Percentiles rank a stretch among this genome's conserved stretches.
phyloP scores from a whole-genome alignment of 2,797 vertebrate species.

The Myotis vivesi region DNA sequence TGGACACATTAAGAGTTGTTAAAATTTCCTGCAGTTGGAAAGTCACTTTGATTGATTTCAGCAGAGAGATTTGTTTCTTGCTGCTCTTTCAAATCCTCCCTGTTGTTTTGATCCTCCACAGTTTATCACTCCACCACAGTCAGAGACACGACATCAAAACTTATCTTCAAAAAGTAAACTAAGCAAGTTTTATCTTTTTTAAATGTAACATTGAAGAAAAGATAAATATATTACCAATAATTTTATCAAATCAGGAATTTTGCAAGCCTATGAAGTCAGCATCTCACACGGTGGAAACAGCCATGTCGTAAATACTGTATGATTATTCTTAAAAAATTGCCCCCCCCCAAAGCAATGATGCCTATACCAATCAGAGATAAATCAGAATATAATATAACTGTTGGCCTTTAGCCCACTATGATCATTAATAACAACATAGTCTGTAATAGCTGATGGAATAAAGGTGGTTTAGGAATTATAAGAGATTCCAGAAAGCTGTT shows the following conservation, averaged over 20 bases:
- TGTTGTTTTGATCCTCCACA: not conserved
- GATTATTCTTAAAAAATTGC: not conserved
- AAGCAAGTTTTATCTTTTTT: constrained; percentile 4
- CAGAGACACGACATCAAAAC: not conserved
- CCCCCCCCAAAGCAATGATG: not conserved
- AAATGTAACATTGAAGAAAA: not conserved
- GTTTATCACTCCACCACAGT: not conserved
- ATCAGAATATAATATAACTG: not conserved
- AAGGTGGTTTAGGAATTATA: not conserved
- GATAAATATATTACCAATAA: not conserved
- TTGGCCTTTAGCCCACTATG: not conserved
- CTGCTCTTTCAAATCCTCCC: not conserved
- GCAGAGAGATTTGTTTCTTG: constrained; percentile 26
- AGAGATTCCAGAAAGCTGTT: not conserved
- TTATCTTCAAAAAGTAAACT: constrained; percentile 27
- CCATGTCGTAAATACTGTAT: not conserved
- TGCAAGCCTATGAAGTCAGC: not conserved
- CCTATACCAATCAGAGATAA: not conserved
- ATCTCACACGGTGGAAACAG: not conserved
- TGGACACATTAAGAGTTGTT: constrained; percentile 28
- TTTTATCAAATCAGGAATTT: constrained; percentile 13
- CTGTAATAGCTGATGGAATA: not conserved
- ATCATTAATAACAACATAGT: not conserved
- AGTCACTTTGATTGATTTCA: not conserved
- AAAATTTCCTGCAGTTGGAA: constrained; percentile 41